Conservation (phyloP, 1,140 invertebrate species). For the Eufriesea mexicana region DNA sequence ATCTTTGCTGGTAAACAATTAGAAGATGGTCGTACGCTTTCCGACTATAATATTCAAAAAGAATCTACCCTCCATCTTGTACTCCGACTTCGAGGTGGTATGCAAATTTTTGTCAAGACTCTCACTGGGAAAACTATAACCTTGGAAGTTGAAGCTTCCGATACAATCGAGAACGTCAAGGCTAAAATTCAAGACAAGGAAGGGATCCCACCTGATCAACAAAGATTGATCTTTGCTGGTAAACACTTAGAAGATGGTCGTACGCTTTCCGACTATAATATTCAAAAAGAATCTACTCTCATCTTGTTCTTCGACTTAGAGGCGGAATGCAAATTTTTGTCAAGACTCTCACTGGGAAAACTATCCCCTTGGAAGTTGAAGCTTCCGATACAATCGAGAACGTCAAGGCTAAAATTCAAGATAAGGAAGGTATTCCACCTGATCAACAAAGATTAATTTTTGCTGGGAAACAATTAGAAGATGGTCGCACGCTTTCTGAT, state of each 20-base stretch:
- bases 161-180: slow-evolving; percentile 91
- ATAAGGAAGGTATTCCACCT: slow-evolving; percentile 86
- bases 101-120: slow-evolving; percentile 88
- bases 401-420: slow-evolving; percentile 88
- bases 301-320: slow-evolving; percentile 87
- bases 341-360: slow-evolving; percentile 87
- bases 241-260: slow-evolving; percentile 93
- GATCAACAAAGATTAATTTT: slow-evolving; percentile 87
- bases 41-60: slow-evolving; percentile 89
- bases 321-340: slow-evolving; percentile 89
- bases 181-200: slow-evolving; percentile 89
- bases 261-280: slow-evolving; percentile 91
- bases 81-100: slow-evolving; percentile 89
- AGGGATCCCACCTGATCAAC: slow-evolving; percentile 89
- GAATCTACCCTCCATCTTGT: slow-evolving; percentile 90
- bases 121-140: slow-evolving; percentile 89
- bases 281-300: slow-evolving; percentile 92
- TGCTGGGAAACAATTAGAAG: slow-evolving; percentile 88
- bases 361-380: slow-evolving; percentile 87
- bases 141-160: slow-evolving; percentile 88
- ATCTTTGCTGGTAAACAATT: slow-evolving; percentile 92
- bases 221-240: slow-evolving; percentile 89
- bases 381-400: slow-evolving; percentile 88
- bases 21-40: slow-evolving; percentile 91
- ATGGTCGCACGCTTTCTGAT: slow-evolving; percentile 88